phyloP scores from a whole-genome alignment of 2,797 vertebrate species.

The Pempheris klunzingeri region DNA sequence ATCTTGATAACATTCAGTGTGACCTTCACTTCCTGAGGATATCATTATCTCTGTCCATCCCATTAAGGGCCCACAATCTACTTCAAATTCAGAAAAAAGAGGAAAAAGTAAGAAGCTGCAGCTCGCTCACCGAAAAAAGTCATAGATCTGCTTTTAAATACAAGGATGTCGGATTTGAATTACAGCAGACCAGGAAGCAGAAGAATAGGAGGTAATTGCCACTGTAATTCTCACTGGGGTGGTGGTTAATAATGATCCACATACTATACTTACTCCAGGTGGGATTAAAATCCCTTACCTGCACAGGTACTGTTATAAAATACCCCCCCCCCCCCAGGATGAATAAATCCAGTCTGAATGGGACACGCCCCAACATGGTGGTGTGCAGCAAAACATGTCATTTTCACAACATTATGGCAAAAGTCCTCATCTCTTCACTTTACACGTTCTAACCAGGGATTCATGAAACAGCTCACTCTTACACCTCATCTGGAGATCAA shows the following conservation, averaged over 20 bases:
- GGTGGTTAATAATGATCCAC: neutral
- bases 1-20: neutral
- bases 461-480: neutral
- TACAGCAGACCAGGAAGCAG: neutral
- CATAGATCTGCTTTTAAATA: neutral
- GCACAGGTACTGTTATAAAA: neutral
- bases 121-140: neutral
- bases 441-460: neutral
- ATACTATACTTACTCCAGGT: neutral
- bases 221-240: slow-evolving; percentile 12
- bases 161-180: slow-evolving; percentile 8
- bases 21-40: neutral
- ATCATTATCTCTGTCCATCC: neutral
- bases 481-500: too few relatives aligned
- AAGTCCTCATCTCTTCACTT: too few relatives aligned
- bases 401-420: too few relatives aligned
- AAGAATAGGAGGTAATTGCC: neutral
- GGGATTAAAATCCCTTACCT: slow-evolving; percentile 11
- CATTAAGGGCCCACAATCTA: too few relatives aligned
- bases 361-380: too few relatives aligned
- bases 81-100: too few relatives aligned
- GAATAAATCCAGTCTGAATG: neutral
- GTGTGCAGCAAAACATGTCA: too few relatives aligned
- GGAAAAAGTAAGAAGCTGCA: neutral
- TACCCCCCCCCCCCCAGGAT: too few relatives aligned